phyloP scores from a whole-genome alignment of 2,113 vertebrate species.

The Carassius carassius region DNA sequence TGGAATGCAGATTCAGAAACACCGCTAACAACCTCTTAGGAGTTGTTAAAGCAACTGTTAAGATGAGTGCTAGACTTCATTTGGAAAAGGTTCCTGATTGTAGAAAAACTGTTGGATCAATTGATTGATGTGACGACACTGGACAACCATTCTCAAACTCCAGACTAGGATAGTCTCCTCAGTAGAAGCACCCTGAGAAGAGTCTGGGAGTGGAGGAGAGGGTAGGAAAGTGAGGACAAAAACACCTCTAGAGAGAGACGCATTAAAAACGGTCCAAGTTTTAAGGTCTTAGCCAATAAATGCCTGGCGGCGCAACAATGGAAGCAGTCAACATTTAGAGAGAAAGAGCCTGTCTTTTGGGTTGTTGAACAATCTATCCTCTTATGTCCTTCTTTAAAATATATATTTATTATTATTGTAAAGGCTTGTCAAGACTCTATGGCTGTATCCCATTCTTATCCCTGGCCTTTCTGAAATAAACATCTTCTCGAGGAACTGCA shows the following conservation, averaged over 20 bases:
- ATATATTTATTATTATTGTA: constrained; percentile 9
- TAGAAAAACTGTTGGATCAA: constrained; percentile 39
- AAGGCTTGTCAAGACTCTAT: constrained; percentile 44
- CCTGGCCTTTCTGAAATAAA: constrained; percentile 46
- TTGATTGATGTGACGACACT: constrained; percentile 17
- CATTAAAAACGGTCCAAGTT: constrained; percentile 1
- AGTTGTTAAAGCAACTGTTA: constrained; percentile 29
- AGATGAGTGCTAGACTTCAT: constrained; percentile 3
- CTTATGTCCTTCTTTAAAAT: background rate
- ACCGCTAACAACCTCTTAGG: background rate
- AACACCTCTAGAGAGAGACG: background rate
- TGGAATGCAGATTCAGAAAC: constrained; percentile 29
- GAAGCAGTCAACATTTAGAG: background rate
- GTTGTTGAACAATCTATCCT: constrained; percentile 8
- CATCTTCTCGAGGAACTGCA: constrained; percentile 17
- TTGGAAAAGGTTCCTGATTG: constrained; percentile 39
- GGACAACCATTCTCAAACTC: constrained; percentile 22
- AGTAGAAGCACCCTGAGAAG: constrained; percentile 30
- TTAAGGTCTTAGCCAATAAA: background rate
- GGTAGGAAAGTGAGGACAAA: constrained; percentile 33
- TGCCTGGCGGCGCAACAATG: background rate
- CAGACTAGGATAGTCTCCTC: background rate
- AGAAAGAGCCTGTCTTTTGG: background rate
- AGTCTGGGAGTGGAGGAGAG: constrained; percentile 26
- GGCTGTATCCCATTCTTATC: constrained; percentile 45